These are phyloP conservation scores for Sycophaga agraensis DNA, from an alignment of 1,140 invertebrate species.

Conservation along the genomic window DNA sequence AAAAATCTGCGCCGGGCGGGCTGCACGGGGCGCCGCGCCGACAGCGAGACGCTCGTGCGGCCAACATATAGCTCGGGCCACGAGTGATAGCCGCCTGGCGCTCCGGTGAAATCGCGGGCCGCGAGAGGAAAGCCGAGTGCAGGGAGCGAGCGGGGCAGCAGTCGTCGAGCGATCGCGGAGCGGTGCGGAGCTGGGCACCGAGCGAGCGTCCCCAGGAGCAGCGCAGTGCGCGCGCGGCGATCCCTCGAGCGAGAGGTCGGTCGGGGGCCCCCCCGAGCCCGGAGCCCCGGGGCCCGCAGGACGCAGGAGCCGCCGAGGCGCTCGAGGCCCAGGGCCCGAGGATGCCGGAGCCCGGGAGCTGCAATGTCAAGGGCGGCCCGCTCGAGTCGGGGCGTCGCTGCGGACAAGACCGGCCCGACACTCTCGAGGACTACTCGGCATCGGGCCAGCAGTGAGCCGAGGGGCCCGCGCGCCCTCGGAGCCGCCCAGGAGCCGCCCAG, in stretches of 20 bases:
- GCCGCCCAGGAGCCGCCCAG: too few relatives aligned
- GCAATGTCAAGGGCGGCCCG: neutral
- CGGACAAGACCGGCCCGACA: too few relatives aligned
- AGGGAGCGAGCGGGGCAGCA: neutral
- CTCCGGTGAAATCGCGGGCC: neutral
- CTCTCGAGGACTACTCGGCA: conserved; percentile 26
- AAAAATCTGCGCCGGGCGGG: too few relatives aligned
- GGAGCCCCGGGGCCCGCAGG: too few relatives aligned
- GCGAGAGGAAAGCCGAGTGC: neutral
- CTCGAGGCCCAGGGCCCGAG: neutral
- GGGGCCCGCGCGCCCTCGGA: too few relatives aligned
- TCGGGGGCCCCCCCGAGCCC: too few relatives aligned
- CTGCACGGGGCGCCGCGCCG: too few relatives aligned
- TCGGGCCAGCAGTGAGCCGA: conserved; percentile 2
- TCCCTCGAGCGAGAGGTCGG: too few relatives aligned
- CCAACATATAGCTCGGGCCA: too few relatives aligned
- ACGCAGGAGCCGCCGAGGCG: too few relatives aligned
- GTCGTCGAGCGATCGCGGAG: conserved; percentile 32
- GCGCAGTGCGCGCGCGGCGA: too few relatives aligned
- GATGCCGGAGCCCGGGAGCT: neutral
- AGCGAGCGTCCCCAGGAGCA: neutral
- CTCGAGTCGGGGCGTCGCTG: neutral
- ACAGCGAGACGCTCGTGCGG: too few relatives aligned
- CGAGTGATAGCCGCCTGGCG: neutral
- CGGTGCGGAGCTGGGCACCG: conserved; percentile 6